A percentile compares a stretch with the other conserved stretches of the same genome.
Conservation (phyloP, 2,113 vertebrate genomes). For the Isurus oxyrinchus region DNA sequence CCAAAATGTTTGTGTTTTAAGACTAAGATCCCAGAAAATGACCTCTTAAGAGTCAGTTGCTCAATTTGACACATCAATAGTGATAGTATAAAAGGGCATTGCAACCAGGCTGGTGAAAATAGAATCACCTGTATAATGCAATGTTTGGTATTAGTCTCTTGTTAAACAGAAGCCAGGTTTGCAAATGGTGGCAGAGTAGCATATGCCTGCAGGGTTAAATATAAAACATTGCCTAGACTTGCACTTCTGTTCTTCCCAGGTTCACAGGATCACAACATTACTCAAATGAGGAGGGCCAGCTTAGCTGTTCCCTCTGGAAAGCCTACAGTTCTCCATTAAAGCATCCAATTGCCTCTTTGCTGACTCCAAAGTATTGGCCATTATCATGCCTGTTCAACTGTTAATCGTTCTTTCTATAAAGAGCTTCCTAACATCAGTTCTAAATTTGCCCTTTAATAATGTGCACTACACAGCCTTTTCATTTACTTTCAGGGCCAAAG, state of each 20-base stretch:
- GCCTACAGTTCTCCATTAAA: neutral
- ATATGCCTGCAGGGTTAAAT: neutral
- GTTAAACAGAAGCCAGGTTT: neutral
- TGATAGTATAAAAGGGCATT: neutral
- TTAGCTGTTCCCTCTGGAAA: neutral
- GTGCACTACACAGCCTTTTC: neutral
- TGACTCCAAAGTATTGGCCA: neutral
- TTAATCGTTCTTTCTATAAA: neutral
- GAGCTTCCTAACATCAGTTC: neutral
- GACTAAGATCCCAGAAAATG: neutral
- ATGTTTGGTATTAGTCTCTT: neutral
- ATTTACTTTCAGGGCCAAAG: neutral
- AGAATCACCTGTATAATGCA: neutral
- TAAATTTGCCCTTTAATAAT: neutral
- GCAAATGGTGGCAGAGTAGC: neutral
- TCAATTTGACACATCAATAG: neutral
- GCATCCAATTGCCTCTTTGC: neutral
- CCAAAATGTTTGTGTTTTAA: neutral
- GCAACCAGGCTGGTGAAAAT: neutral
- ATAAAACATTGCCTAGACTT: neutral
- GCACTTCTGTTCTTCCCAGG: neutral
- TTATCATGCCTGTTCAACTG: neutral
- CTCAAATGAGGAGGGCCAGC: neutral
- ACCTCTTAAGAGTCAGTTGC: neutral
- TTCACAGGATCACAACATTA: neutral